Conservation (phyloP, 92 coral and sea anemone species). For the Phenganax stokvisi region DNA sequence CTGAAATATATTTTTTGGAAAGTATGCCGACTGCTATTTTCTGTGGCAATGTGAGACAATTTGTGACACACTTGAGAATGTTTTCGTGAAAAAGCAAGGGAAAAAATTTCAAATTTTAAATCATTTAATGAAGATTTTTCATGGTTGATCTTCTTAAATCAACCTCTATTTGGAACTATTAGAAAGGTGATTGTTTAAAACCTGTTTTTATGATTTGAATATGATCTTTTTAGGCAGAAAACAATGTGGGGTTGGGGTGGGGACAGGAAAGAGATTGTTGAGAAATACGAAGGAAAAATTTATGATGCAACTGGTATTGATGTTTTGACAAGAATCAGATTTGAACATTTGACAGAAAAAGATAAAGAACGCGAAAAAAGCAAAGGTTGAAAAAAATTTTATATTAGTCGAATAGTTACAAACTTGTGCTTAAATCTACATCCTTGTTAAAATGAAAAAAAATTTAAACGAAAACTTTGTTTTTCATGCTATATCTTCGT, state of each 20-base stretch:
- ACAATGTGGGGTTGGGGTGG: slow-evolving; percentile 99
- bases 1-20: no score
- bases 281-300: slow-evolving; percentile 77
- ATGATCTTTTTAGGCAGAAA: slow-evolving; percentile 64
- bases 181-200: background rate
- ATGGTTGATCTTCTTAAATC: no score
- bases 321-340: slow-evolving; percentile 88
- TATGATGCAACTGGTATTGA: slow-evolving; percentile 94
- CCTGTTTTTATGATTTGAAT: background rate
- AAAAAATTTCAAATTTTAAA: no score
- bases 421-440: no score
- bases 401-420: background rate
- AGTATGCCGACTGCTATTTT: no score
- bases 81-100: no score
- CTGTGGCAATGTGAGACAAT: no score
- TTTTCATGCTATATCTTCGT: background rate
- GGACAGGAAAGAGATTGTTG: slow-evolving; percentile 78
- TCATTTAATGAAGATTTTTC: no score
- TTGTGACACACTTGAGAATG: no score
- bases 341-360: slow-evolving; percentile 87
- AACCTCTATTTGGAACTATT: no score
- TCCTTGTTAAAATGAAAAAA: no score
- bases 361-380: slow-evolving; percentile 80
- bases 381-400: slow-evolving; percentile 8
- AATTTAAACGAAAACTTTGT: no score